Conservation (phyloP, 2,113 vertebrate genomes). For the Taurulus bubalis region DNA sequence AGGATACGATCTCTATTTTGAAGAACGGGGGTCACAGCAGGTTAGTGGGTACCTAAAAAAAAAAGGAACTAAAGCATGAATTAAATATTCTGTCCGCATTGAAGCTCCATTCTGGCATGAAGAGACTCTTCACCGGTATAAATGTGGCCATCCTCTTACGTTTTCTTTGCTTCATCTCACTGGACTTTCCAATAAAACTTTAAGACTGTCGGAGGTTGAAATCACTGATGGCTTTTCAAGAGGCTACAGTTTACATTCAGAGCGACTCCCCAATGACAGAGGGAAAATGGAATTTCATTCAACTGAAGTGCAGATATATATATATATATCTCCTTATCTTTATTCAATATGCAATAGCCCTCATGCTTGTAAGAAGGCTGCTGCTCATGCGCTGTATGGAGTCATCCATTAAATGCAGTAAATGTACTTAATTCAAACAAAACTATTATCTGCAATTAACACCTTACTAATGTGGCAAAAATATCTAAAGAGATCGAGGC, state of each 20-base stretch:
- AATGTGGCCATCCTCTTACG: not conserved
- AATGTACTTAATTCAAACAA: not conserved
- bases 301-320: not conserved
- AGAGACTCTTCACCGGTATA: not conserved
- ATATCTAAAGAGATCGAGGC: not conserved
- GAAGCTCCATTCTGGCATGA: not conserved
- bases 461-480: not conserved
- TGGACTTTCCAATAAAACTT: conserved; percentile 5
- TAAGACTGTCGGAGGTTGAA: not conserved
- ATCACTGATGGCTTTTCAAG: not conserved
- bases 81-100: not conserved
- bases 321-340: not conserved
- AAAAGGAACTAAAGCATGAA: not conserved
- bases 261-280: not conserved
- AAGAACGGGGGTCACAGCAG: not conserved
- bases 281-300: conserved; percentile 1
- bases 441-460: not conserved
- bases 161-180: not conserved
- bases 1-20: not conserved
- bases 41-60: not conserved
- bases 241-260: not conserved
- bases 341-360: not conserved
- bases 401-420: not conserved
- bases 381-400: not conserved
- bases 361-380: not conserved